Base-by-base conservation (phyloP, 2,113 vertebrate species). In the Pterocles orientalis region DNA sequence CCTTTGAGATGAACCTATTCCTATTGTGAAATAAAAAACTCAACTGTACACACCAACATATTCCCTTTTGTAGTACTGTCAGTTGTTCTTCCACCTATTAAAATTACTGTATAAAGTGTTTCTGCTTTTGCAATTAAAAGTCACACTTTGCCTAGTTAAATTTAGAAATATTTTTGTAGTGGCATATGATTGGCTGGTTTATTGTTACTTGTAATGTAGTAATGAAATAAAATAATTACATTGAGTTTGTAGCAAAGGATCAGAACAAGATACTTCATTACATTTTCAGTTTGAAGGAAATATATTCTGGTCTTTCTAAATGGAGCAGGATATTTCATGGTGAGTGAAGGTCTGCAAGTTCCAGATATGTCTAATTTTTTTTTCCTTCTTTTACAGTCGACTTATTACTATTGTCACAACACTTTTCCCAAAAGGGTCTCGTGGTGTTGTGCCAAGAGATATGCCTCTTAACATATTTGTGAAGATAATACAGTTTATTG, bases 391-490 rank as follows among this genome's bases (percentile, higher is more conserved):
- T 97, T 96, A 48, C 97, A 99, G 99, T 97, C 99, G 99, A 53
- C 98, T 99, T 96, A 99, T 98, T 76, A 99, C 99, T 95, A 99
- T 99, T 97, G 98, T 99, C 91, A 99, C 99, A 97, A 99, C 99
- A 9, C 98, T 99, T 97, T 99, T 99, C 97, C 99, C 99, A 53
- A 99, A 99, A 98, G 99, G 99, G 45, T 99, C 99, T 81, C 99
- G 99, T 7, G 99, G 99, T 64, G 99, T 99, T 34, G 99, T 99
- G 25, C 99, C 99, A 72, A 98, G 99, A 95, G 99, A 99, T 96
- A 99, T 99, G 99, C 99, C 99, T 45, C 98, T 99, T 25, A 99
- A 99, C 94, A 99, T 99, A 94, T 99, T 99, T 82, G 99, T 99
- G 97, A 99, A 99, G 97, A 99, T 99, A 87, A 99, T 99, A 97